Conservation (phyloP, 2,888 invertebrate genomes). For the Oxytorus armatus region DNA sequence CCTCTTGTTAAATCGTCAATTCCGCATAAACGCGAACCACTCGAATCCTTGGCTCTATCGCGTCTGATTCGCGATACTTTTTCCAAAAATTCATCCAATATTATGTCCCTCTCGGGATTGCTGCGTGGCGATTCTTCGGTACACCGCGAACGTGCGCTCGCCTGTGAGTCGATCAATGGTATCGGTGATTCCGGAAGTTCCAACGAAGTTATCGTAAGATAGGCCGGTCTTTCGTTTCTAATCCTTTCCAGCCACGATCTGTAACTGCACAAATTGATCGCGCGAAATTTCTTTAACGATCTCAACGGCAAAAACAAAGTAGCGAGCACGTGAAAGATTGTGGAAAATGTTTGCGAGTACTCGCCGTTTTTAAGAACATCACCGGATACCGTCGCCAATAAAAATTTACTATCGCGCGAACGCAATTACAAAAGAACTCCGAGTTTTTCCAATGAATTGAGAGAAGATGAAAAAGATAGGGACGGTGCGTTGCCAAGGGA, state of each 20-base stretch:
- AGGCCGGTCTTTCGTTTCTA: constrained; percentile 78
- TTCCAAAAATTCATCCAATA: constrained; percentile 75
- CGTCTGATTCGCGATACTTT: constrained; percentile 72
- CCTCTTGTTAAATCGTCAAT: constrained; percentile 46
- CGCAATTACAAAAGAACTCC: neutral
- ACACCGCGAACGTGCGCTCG: constrained; percentile 73
- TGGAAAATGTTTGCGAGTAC: neutral
- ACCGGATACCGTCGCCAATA: neutral
- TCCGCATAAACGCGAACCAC: constrained; percentile 30
- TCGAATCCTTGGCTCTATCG: constrained; percentile 65
- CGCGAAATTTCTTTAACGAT: neutral
- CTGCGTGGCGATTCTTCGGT: constrained; percentile 60
- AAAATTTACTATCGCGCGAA: neutral
- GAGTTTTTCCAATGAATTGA: no score
- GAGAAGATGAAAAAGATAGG: neutral
- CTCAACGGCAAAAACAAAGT: neutral
- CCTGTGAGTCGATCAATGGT: constrained; percentile 80
- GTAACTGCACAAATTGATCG: constrained; percentile 71
- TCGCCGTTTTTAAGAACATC: neutral
- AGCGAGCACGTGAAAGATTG: neutral
- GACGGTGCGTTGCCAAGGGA: constrained; percentile 14
- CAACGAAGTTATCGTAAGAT: constrained; percentile 80
- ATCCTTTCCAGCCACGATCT: constrained; percentile 79
- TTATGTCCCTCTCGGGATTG: constrained; percentile 73
- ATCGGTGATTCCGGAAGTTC: constrained; percentile 80